phyloP scores from a whole-genome alignment of 2,113 vertebrate genomes.

The Sphyrna mokarran region DNA sequence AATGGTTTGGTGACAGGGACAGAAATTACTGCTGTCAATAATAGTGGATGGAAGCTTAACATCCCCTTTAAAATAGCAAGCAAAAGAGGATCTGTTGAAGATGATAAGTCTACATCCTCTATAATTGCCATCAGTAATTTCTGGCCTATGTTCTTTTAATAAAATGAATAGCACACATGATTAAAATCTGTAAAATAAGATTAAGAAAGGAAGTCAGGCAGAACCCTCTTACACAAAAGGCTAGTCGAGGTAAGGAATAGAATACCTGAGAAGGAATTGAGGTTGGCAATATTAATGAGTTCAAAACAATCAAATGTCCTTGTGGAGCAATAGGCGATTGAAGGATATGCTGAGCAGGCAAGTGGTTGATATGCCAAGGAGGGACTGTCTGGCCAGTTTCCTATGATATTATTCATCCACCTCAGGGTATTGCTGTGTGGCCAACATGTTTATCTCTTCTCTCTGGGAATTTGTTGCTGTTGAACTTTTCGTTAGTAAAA shows the following conservation, averaged over 20 bases:
- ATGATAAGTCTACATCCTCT: not conserved
- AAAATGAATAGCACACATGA: not conserved
- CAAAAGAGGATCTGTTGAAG: not conserved
- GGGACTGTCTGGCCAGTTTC: not conserved
- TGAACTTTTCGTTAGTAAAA: not conserved
- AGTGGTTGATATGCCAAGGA: not conserved
- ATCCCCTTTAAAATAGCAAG: not conserved
- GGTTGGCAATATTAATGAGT: not conserved
- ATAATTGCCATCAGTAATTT: not conserved
- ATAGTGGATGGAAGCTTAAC: not conserved
- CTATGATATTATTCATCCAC: not conserved
- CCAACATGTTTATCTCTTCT: not conserved
- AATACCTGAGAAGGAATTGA: not conserved
- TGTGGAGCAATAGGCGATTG: not conserved
- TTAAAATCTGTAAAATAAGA: not conserved
- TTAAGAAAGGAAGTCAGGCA: not conserved
- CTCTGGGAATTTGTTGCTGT: not conserved
- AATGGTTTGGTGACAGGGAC: not conserved
- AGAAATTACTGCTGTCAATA: not conserved
- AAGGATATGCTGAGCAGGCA: not conserved
- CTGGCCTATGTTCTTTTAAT: not conserved
- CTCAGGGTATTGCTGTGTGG: not conserved
- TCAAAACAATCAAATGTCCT: constrained; percentile 11
- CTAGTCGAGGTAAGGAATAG: not conserved
- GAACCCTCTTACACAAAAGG: constrained; percentile 16